Evolutionary conservation across 2,888 invertebrate genomes (phyloP).

Genomic region (Temnothorax unifasciatus): DNA sequence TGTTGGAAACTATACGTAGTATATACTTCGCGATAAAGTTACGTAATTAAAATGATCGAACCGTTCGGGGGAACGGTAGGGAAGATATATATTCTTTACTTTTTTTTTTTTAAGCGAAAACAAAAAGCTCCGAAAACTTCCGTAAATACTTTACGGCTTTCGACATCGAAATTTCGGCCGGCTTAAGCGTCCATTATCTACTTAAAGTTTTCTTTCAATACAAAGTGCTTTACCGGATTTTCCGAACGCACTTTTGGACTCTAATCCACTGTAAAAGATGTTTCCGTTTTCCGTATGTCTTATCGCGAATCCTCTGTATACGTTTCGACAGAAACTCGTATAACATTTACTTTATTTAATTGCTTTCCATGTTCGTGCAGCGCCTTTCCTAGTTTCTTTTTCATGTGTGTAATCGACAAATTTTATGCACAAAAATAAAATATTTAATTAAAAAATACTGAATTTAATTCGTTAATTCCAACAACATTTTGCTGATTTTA

Average conservation of each 20-base stretch:
- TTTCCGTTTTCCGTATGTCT: slow-evolving; percentile 23
- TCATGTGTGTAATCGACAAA: not conserved
- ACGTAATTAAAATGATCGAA: slow-evolving; percentile 27
- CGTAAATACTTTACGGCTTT: slow-evolving; percentile 30
- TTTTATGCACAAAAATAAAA: not conserved
- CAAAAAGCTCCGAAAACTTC: slow-evolving; percentile 28
- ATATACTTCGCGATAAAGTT: slow-evolving; percentile 1
- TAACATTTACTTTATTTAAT: slow-evolving; percentile 14
- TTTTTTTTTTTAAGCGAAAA: slow-evolving; percentile 9
- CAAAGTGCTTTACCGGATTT: slow-evolving; percentile 30
- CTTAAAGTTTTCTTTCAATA: slow-evolving; percentile 36
- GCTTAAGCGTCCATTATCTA: slow-evolving; percentile 37
- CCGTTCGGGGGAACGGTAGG: slow-evolving; percentile 14
- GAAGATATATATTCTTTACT: slow-evolving; percentile 18
- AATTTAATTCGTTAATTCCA: not conserved
- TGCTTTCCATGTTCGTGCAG: slow-evolving; percentile 5
- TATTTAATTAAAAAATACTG: not conserved
- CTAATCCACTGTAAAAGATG: slow-evolving; percentile 32
- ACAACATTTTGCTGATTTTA: not conserved
- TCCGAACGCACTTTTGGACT: slow-evolving; percentile 13
- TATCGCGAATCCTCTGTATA: not conserved
- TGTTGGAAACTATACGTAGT: not conserved
- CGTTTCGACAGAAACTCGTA: not conserved
- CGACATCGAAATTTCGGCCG: slow-evolving; percentile 15
- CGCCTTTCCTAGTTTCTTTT: slow-evolving; percentile 37